Conservation (phyloP, 2,797 vertebrate species). For the Eurystomus glaucurus region DNA sequence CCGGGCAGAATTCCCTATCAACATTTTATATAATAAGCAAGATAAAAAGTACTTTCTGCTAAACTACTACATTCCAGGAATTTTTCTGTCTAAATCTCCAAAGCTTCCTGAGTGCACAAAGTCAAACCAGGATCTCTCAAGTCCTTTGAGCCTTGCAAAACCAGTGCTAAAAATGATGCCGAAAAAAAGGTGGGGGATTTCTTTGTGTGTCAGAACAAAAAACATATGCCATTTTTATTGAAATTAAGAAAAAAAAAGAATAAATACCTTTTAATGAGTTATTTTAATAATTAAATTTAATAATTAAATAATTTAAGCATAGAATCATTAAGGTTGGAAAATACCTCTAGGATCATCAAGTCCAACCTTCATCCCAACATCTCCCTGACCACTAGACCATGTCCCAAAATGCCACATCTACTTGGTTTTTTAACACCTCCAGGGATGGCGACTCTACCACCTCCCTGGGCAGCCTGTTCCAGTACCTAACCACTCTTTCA, state of each 20-base stretch:
- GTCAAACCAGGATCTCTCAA: slow-evolving; percentile 9
- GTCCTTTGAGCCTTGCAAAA: slow-evolving; percentile 28
- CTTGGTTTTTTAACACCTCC: too few relatives aligned
- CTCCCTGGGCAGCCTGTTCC: too few relatives aligned
- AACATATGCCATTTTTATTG: not conserved
- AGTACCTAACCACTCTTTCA: too few relatives aligned
- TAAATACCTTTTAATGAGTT: not conserved
- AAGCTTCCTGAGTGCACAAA: slow-evolving; percentile 15
- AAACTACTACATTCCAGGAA: slow-evolving; percentile 38
- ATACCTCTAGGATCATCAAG: too few relatives aligned
- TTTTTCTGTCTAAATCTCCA: slow-evolving; percentile 37
- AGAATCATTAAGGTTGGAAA: too few relatives aligned
- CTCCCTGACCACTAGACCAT: too few relatives aligned
- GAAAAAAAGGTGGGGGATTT: not conserved
- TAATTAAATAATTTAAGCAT: too few relatives aligned
- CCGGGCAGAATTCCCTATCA: not conserved
- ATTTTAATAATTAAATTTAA: not conserved
- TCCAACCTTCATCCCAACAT: too few relatives aligned
- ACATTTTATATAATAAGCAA: not conserved
- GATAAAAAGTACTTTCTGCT: not conserved
- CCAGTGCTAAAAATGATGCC: not conserved
- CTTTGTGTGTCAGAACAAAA: not conserved
- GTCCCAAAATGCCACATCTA: too few relatives aligned
- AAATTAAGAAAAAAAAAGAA: not conserved
- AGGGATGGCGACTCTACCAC: too few relatives aligned